phyloP scores from a whole-genome alignment of 2,888 invertebrate genomes.

The Dexiosoma caninum region DNA sequence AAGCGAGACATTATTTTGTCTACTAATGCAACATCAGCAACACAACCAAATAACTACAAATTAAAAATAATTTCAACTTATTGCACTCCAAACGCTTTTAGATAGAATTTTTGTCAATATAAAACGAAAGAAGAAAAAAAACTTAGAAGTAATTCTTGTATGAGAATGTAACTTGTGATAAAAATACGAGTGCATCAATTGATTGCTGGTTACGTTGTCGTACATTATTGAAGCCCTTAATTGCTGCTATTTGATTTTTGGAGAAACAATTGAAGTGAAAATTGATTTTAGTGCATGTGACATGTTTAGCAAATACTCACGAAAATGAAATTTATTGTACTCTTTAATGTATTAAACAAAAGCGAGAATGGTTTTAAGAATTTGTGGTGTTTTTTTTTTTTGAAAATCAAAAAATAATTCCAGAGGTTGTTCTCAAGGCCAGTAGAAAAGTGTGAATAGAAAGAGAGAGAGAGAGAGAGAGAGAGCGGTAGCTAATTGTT shows the following conservation, averaged over 20 bases:
- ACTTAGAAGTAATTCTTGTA: neutral
- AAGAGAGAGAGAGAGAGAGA: too few species aligned
- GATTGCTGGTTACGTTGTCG: constrained; percentile 43
- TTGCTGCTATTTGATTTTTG: constrained; percentile 60
- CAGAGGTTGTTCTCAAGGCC: too few species aligned
- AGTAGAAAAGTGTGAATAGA: too few species aligned
- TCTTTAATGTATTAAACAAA: neutral
- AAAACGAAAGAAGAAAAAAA: constrained; percentile 32
- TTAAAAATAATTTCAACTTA: constrained; percentile 51
- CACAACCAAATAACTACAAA: constrained; percentile 36
- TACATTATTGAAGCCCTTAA: constrained; percentile 58
- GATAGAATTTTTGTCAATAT: constrained; percentile 40
- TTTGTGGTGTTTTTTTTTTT: too few species aligned
- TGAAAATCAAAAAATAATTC: too few species aligned
- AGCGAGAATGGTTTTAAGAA: too few species aligned
- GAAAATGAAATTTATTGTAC: neutral
- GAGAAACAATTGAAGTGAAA: constrained; percentile 72
- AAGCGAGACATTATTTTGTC: constrained; percentile 59
- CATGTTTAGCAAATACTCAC: constrained; percentile 70
- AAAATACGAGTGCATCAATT: constrained; percentile 14
- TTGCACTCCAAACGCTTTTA: constrained; percentile 46
- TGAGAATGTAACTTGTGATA: neutral
- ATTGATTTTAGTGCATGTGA: constrained; percentile 76
- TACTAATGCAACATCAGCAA: constrained; percentile 60
- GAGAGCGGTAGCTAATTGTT: too few species aligned